phyloP scores from a whole-genome alignment of 1,140 invertebrate genomes.

The Amyelois transitella region DNA sequence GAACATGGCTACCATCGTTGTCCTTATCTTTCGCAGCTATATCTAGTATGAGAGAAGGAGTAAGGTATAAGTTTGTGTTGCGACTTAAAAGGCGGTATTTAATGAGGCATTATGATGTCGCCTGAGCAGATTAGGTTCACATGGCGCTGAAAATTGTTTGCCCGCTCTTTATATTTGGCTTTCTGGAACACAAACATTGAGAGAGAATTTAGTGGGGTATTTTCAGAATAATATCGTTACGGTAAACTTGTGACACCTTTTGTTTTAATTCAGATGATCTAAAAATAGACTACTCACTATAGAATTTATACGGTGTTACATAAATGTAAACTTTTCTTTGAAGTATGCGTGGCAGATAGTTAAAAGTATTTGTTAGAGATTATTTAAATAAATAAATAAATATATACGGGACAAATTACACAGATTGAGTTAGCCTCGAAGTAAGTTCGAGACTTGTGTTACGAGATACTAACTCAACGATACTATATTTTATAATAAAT shows the following conservation, averaged over 20 bases:
- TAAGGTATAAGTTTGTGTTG: constrained; percentile 28
- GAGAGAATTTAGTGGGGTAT: constrained; percentile 33
- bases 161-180: constrained; percentile 69
- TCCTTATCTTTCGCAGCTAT: constrained; percentile 40
- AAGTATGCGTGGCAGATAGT: too few relatives aligned
- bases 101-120: constrained; percentile 72
- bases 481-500: too few relatives aligned
- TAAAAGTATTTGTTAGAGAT: neutral
- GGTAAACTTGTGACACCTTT: neutral
- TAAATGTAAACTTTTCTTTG: too few relatives aligned
- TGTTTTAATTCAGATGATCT: neutral
- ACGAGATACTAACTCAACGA: too few relatives aligned
- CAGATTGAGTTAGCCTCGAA: too few relatives aligned
- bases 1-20: constrained; percentile 60
- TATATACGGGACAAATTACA: too few relatives aligned
- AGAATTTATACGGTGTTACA: too few relatives aligned
- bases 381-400: too few relatives aligned
- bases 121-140: constrained; percentile 65
- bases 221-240: constrained; percentile 20
- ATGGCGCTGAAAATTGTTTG: constrained; percentile 58
- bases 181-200: constrained; percentile 48
- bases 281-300: neutral
- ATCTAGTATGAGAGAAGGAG: constrained; percentile 32
- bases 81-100: constrained; percentile 58
- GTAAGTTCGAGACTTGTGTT: too few relatives aligned